Percentiles rank a stretch among this genome's conserved stretches.
These are phyloP conservation scores for Ambastaia sidthimunki DNA, from an alignment of 2,797 vertebrate genomes.

Conservation along the genomic window DNA sequence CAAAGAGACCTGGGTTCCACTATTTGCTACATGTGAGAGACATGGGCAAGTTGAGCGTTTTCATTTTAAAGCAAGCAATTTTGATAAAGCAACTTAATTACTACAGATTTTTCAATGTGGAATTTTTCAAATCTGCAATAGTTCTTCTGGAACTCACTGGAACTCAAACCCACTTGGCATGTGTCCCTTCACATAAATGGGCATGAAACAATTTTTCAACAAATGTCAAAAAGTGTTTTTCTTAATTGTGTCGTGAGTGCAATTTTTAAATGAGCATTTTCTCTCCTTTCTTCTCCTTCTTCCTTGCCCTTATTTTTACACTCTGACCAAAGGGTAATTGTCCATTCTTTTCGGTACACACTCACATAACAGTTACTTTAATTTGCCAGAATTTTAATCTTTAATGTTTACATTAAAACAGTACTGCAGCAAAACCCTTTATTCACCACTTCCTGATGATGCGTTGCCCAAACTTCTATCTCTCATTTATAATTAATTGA, in stretches of 20 bases:
- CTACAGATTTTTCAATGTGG: not conserved
- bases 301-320: conserved; percentile 6
- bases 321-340: conserved; percentile 49
- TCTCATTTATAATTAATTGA: conserved; percentile 19
- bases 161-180: too few relatives aligned
- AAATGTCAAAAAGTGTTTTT: not conserved
- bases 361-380: not conserved
- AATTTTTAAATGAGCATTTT: not conserved
- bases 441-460: not conserved
- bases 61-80: not conserved
- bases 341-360: conserved; percentile 28
- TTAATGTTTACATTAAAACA: conserved; percentile 33
- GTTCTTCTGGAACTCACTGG: too few relatives aligned
- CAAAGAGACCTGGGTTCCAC: not conserved
- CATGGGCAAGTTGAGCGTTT: not conserved
- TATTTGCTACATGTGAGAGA: not conserved
- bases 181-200: too few relatives aligned
- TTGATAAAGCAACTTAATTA: not conserved
- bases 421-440: conserved; percentile 29
- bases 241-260: not conserved
- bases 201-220: not conserved
- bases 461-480: conserved; percentile 6
- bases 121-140: too few relatives aligned
- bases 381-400: conserved; percentile 26
- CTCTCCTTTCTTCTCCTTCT: not conserved